Base-by-base conservation (phyloP, 2,888 invertebrate species). In the Hypomecis punctinalis region DNA sequence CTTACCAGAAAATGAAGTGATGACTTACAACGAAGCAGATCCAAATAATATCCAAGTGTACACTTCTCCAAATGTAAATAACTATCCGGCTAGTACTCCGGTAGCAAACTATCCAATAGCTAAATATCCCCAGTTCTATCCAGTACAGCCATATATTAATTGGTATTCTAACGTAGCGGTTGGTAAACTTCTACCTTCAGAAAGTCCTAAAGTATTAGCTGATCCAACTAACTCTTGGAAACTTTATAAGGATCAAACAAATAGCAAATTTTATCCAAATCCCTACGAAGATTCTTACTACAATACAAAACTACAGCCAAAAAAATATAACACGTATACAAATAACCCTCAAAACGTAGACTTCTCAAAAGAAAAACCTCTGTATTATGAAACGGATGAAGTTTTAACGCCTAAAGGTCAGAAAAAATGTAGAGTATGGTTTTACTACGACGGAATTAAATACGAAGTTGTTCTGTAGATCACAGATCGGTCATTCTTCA, bases 391-490 rank as follows among this genome's bases (percentile, higher is more conserved):
- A 56, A 80, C 80, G 0, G 71, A 79, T 43, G 80, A 85, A 72
- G 64, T 77, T 1, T 36, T 74, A 2, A 77, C 79, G 8, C 73
- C 81, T 0, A 74, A 69, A 54, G 84, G 80, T 0, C 70, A 83
- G 54, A 81, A 80, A 43, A 82, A 81, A 59, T 89, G 91, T 67
- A 84, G 78, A 65, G 67, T 88, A 35, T 91, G 90, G 89, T 71
- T 91, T 5, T 80, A 87, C 67, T 83, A 86, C 58, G 77, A 91
- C 47, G 91, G 90, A 35, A 73, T 77, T 0, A 85, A 86, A 67
- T 91, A 90, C 73, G 85, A 90, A 82, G 80, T 91, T 13, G 64
- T 83, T 7, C 70, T 84, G 61, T 85, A 76, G n/a, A 11, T n/a
- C 23, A 23, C 3, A n/a, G n/a, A n/a, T n/a, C n/a, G n/a, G n/a